Percentiles rank a stretch among this genome's conserved stretches.
phyloP scores from a whole-genome alignment of 1,140 invertebrate species.

The Argopecten irradians region DNA sequence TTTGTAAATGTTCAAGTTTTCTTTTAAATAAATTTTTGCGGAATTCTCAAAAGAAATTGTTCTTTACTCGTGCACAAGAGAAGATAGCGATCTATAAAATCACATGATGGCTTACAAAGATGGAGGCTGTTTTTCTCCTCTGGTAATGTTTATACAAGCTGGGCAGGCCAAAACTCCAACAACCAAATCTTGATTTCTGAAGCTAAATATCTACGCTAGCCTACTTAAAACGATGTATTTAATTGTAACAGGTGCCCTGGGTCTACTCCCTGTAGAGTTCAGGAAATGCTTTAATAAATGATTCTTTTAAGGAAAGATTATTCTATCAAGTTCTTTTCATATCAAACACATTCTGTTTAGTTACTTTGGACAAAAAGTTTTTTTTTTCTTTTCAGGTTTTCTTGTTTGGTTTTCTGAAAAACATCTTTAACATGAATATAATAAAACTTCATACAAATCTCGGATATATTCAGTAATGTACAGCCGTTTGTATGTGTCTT shows the following conservation, averaged over 20 bases:
- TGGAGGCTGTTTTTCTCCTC: slow-evolving; percentile 4
- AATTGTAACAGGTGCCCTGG: slow-evolving; percentile 15
- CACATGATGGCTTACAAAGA: not conserved
- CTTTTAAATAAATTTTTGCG: not conserved
- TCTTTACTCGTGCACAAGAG: not conserved
- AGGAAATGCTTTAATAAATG: slow-evolving; percentile 17
- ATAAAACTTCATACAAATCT: not conserved
- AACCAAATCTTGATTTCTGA: not conserved
- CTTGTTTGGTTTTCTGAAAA: not conserved
- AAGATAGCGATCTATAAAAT: slow-evolving; percentile 2
- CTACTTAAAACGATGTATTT: slow-evolving; percentile 22
- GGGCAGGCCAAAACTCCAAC: not conserved
- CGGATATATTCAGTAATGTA: not conserved
- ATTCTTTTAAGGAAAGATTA: slow-evolving; percentile 23
- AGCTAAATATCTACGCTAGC: not conserved
- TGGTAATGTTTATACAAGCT: slow-evolving; percentile 22
- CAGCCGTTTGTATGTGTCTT: not conserved
- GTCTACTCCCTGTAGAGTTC: slow-evolving; percentile 1
- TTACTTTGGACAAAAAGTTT: not conserved
- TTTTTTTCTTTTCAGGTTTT: not conserved
- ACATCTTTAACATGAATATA: not conserved
- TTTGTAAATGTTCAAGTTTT: not conserved
- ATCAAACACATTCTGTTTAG: slow-evolving; percentile 17
- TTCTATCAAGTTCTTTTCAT: slow-evolving; percentile 11
- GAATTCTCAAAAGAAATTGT: not conserved